Evolutionary conservation across 2,113 vertebrate species (phyloP).

Genomic region (Grantiella picta): DNA sequence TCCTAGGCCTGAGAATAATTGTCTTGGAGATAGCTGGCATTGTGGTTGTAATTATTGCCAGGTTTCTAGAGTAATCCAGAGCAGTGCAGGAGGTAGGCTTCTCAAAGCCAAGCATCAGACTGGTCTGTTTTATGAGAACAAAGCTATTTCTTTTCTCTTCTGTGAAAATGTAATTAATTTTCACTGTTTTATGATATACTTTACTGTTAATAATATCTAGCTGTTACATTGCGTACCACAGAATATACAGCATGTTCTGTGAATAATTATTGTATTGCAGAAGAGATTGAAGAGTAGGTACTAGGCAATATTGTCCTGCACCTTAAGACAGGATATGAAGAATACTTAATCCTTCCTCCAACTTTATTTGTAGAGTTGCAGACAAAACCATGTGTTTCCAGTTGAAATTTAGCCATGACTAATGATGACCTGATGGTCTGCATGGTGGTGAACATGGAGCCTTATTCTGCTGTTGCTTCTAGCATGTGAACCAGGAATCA

Average conservation of each 20-base stretch:
- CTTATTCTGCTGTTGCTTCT: neutral
- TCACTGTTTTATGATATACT: neutral
- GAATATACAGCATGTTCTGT: neutral
- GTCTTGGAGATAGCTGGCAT: neutral
- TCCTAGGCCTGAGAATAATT: neutral
- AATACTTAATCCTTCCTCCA: neutral
- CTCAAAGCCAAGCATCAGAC: neutral
- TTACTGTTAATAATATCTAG: neutral
- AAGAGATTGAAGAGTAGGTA: neutral
- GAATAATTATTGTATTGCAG: neutral
- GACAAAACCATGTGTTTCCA: neutral
- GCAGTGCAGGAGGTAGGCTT: rapidly evolving
- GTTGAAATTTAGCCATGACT: neutral
- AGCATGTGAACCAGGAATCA: neutral
- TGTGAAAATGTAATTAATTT: neutral
- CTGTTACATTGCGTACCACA: neutral
- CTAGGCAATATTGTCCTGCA: neutral
- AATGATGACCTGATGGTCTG: neutral
- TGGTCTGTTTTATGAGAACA: neutral
- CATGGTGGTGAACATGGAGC: neutral
- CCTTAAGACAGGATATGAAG: neutral
- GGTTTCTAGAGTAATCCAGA: neutral
- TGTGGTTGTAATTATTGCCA: neutral
- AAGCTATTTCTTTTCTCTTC: neutral
- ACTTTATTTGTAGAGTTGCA: neutral